These are phyloP conservation scores for Pachyuromys duprasi DNA, from an alignment of 2,797 vertebrate genomes.

Conservation along the genomic window DNA sequence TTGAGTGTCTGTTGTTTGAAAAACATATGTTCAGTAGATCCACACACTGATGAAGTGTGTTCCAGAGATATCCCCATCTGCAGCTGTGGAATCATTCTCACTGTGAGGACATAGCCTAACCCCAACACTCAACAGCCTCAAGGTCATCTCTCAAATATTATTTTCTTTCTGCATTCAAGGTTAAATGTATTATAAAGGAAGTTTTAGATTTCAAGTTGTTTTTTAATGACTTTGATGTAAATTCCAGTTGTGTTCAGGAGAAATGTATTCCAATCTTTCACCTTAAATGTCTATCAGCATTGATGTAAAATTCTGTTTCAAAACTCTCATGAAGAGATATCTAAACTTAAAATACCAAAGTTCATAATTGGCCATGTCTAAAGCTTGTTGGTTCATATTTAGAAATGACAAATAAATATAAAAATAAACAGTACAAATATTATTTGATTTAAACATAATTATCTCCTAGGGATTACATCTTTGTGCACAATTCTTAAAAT, in stretches of 20 bases:
- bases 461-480: neutral
- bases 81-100: constrained; percentile 1
- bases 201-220: neutral
- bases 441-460: neutral
- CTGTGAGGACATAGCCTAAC: neutral
- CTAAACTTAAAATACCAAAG: neutral
- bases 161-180: constrained; percentile 24
- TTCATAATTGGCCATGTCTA: neutral
- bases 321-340: neutral
- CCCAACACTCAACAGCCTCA: neutral
- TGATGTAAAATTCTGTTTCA: neutral
- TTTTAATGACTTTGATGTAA: constrained; percentile 8
- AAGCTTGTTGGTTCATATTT: neutral
- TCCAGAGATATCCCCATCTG: neutral
- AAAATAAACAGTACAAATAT: neutral
- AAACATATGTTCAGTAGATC: neutral
- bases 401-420: neutral
- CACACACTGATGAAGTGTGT: constrained; percentile 8
- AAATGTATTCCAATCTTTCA: neutral
- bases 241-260: constrained; percentile 35
- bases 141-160: constrained; percentile 29
- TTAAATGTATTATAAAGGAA: neutral
- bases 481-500: neutral
- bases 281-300: neutral
- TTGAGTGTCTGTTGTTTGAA: neutral